Base-by-base conservation (phyloP, 23 tunicate species). In the Aplidium turbinatum region DNA sequence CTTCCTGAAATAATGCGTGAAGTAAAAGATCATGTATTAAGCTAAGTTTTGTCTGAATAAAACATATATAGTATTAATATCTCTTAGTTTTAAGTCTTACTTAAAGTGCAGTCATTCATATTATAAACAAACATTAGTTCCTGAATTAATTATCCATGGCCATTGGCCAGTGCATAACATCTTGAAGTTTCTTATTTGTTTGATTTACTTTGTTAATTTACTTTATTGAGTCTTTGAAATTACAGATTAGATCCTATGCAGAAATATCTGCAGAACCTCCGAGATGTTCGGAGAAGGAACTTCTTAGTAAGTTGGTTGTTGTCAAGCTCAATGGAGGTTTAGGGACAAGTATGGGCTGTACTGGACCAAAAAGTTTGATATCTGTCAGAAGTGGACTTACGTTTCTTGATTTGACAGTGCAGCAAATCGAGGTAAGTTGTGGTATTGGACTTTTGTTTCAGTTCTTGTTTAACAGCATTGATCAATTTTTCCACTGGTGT, bases 281-380 rank as follows among this genome's bases (percentile, higher is more conserved):
- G 33, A 38, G 0, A n/a, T 68, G 84, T 31, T 22, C 76, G 0
- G 89, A 86, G 40, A 76, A 76, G 51, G 81, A 86, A 26, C 75
- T 93, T 18, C 62, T 93, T 3, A 77, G 69, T 38, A 93, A 93
- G 72, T 56, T 93, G 64, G 98, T 93, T 23, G 98, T 93, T 33
- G 85, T 93, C 28, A 93, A 93, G 48, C 56, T 86, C 18, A 93
- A 93, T 48, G 98, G 98, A n/a, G 98, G 98, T 35, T 77, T 93
- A 4, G 98, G 98, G 26, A 93, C 98, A 29, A 80, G 88, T 56
- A 86, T 93, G 94, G 98, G 98, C 9, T 93, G 98, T 64, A 78
- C 80, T 27, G 98, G 98, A 1, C 98, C 98, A 35, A 93, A 93
- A 70, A 80, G 88, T 76, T 72, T 93, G 65, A 93, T 93, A 16